phyloP scores from a whole-genome alignment of 2,113 vertebrate species.

The Syngnathus scovelli region DNA sequence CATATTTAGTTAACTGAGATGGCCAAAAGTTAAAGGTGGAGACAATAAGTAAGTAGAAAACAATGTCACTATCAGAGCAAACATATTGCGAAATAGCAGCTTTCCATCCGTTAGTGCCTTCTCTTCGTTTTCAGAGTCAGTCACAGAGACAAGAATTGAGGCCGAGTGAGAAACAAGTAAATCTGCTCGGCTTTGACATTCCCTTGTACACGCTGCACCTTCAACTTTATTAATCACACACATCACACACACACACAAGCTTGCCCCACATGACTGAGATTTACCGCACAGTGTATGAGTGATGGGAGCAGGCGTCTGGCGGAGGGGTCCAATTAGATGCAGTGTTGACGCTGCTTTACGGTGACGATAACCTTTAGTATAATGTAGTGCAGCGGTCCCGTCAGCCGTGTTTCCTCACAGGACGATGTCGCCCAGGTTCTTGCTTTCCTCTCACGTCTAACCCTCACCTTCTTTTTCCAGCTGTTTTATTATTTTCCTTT shows the following conservation, averaged over 20 bases:
- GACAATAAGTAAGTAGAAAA: background rate
- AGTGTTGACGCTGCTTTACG: slow-evolving; percentile 67
- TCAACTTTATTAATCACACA: slow-evolving; percentile 65
- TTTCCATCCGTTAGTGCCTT: slow-evolving; percentile 1
- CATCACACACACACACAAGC: slow-evolving; percentile 34
- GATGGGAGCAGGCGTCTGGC: slow-evolving; percentile 55
- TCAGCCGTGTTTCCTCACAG: slow-evolving; percentile 55
- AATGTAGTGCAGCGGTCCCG: slow-evolving; percentile 60
- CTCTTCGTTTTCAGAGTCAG: slow-evolving; percentile 24
- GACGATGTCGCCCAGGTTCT: slow-evolving; percentile 53
- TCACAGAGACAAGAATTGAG: slow-evolving; percentile 18
- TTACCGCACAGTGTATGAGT: slow-evolving; percentile 57
- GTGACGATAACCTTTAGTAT: slow-evolving; percentile 70
- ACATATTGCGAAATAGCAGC: background rate
- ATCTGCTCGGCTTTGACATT: slow-evolving; percentile 54
- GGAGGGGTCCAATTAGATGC: slow-evolving; percentile 68
- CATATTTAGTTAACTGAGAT: background rate
- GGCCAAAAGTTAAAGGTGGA: background rate
- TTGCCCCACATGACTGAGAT: slow-evolving; percentile 43
- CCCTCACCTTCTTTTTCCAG: slow-evolving; percentile 39
- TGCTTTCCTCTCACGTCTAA: slow-evolving; percentile 53
- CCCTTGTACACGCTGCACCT: slow-evolving; percentile 30
- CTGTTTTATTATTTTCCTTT: slow-evolving; percentile 35
- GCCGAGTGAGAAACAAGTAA: slow-evolving; percentile 27
- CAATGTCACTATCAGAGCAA: background rate